Evolutionary conservation across 2,888 invertebrate species (phyloP), one percentile per base, ranked within the genome.

Genomic region (Cosmia trapezina): DNA sequence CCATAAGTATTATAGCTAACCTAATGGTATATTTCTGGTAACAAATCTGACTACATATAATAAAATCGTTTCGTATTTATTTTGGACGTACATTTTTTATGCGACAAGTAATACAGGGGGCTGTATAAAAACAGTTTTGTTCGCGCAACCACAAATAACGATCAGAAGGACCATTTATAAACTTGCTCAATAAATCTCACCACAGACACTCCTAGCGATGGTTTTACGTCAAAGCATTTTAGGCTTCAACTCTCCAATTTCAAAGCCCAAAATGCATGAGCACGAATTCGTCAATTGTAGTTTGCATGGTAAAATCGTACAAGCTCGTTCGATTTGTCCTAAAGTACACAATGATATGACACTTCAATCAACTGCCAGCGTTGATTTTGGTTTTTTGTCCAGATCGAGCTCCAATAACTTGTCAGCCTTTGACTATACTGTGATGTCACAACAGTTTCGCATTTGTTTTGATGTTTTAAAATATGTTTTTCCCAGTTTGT

Each of bases 31-130:
- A 41, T 47, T 73, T 66, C 19, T 54, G 11, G 14, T 54, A 43
- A 51, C 75, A 57, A 59, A 70, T 74, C 53, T 83, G 41, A 51
- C 14, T 67, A 41, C 11, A 41, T 22, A 54, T 57, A 43, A 70
- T 51, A 83, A 83, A 75, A 66, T 64, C 37, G 53, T 77, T 62
- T 66, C 9, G 71, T 83, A 80, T 83, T 76, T 83, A 79, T 80
- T 83, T 76, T 69, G 43, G n/a, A 57, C 73, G 45, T 61, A 75
- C 66, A 76, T 78, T 79, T 84, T 76, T 84, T 81, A 82, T 79
- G 49, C 59, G 59, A 62, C 68, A 56, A 70, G 60, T 59, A 57
- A 70, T 70, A 75, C 61, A 67, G 65, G 63, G 59, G 66, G 73
- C 37, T 72, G 62, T 69, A 60, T 60, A 37, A 63, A 79, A 81